Conservation (phyloP, 2,888 invertebrate genomes). For the Uropetala carovei region DNA sequence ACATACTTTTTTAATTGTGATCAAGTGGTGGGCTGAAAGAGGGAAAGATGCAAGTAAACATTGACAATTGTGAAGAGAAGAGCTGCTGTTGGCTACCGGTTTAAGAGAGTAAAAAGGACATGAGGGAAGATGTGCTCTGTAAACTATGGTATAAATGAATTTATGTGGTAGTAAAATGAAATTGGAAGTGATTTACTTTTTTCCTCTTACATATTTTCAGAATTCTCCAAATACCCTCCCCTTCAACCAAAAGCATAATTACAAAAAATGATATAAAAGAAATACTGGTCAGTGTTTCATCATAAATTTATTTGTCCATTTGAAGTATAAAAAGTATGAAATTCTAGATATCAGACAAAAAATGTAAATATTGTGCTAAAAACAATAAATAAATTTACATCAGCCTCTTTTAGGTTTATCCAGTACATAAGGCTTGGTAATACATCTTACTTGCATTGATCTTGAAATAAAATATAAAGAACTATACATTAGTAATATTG, state of each 20-base stretch:
- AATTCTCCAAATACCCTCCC: not conserved
- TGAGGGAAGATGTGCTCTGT: slow-evolving; percentile 59
- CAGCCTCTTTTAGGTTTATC: slow-evolving; percentile 1
- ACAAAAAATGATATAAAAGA: not conserved
- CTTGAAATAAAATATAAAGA: too few species aligned
- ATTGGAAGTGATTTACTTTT: slow-evolving; percentile 51
- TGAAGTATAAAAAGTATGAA: slow-evolving; percentile 12
- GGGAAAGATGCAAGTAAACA: slow-evolving; percentile 27
- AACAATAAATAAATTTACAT: not conserved
- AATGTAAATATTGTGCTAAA: slow-evolving; percentile 3
- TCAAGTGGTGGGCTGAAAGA: slow-evolving; percentile 56
- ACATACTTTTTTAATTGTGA: slow-evolving; percentile 62
- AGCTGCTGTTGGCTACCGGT: slow-evolving; percentile 48
- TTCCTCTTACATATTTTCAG: not conserved
- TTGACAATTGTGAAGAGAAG: slow-evolving; percentile 50
- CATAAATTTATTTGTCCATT: not conserved
- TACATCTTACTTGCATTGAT: not conserved
- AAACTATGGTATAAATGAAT: slow-evolving; percentile 64
- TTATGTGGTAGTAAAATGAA: slow-evolving; percentile 61
- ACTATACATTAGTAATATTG: too few species aligned
- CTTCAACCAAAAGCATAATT: not conserved
- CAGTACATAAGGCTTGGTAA: not conserved
- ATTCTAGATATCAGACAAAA: not conserved
- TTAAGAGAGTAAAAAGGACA: slow-evolving; percentile 43
- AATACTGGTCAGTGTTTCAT: not conserved